Evolutionary conservation across 2,797 vertebrate species (phyloP), one percentile per base, ranked within the genome.

Genomic region (Prunella strophiata): DNA sequence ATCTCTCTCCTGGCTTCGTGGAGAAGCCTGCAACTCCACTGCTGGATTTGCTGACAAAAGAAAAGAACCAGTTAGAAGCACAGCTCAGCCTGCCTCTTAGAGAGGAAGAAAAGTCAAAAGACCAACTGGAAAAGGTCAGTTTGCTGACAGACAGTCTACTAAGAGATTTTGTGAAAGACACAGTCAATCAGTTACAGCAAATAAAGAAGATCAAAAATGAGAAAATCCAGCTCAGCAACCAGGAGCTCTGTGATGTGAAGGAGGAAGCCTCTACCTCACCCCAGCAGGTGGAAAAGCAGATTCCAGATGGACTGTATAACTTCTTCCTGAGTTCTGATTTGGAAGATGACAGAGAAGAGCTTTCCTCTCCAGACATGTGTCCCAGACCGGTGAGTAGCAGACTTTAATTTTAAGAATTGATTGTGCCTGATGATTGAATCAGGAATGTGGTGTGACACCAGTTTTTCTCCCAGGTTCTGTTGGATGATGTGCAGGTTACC

Each of bases 361-460:
- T 98, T 92, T 99, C 98, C 36, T 99, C 99, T 95, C 99, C 99
- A 87, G 99, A 99, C 74, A 97, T 99, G 93, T 99, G 98, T 91
- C 98, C 98, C 95, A 98, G 98, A 97, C 98, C 98, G 17, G 99
- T 99, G 89, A 99, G 99, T 99, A 93, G 51, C 74, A 89, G 66
- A 81, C 59, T 25, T 23, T 83, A 20, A 47, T 91, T 80, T 95
- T 84, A 74, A 55, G 85, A 88, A 61, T 9, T 22, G 9, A 17
- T 91, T 65, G 16, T 88, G 91, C 40, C 36, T 94, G 36, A 16
- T 63, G 58, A 47, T 34, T 84, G 72, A 65, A 65, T 88, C 21
- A 76, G 40, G 63, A 84, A 66, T 79, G 61, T 20, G 16, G 29
- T 51, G 50, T 93, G 80, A 48, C 67, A 82, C 30, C 34, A 27